Percentiles rank a stretch among this genome's conserved stretches.
phyloP scores from a whole-genome alignment of 2,113 vertebrate species.

The Erpornis zantholeuca region DNA sequence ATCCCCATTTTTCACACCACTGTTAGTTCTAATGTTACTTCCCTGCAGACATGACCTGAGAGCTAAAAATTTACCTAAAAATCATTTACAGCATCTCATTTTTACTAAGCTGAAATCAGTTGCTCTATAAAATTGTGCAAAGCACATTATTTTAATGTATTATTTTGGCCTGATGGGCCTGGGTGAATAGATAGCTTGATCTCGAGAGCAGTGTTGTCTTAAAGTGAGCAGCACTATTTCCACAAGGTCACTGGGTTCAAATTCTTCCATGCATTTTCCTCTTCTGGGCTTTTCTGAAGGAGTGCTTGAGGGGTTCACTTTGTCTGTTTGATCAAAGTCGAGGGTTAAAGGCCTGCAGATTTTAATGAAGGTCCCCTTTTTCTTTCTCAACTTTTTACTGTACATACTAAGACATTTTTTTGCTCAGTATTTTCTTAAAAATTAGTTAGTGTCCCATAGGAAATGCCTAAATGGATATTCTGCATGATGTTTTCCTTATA shows the following conservation, averaged over 20 bases:
- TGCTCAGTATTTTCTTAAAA: not conserved
- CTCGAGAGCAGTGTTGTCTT: not conserved
- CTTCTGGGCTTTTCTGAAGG: not conserved
- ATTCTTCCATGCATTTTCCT: not conserved
- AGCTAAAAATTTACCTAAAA: slow-evolving; percentile 50
- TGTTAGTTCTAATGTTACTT: slow-evolving; percentile 48
- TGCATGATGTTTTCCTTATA: slow-evolving; percentile 12
- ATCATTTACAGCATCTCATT: slow-evolving; percentile 11
- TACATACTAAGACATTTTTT: not conserved
- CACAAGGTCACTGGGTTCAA: not conserved
- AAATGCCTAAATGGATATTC: slow-evolving; percentile 1
- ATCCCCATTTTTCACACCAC: slow-evolving; percentile 47
- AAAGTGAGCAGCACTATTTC: not conserved
- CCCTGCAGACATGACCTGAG: slow-evolving; percentile 23
- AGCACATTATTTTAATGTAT: not conserved
- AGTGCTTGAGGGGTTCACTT: not conserved
- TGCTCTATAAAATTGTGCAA: not conserved
- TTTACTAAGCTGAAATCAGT: slow-evolving; percentile 11
- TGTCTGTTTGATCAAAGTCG: not conserved
- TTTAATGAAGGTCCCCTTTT: not conserved
- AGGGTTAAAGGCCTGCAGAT: not conserved
- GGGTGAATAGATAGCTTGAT: not conserved
- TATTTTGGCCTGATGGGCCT: not conserved
- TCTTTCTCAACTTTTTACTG: not conserved
- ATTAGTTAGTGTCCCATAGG: not conserved